Evolutionary conservation across 1,140 invertebrate species (phyloP).

Genomic region (Parasteatoda tepidariorum): DNA sequence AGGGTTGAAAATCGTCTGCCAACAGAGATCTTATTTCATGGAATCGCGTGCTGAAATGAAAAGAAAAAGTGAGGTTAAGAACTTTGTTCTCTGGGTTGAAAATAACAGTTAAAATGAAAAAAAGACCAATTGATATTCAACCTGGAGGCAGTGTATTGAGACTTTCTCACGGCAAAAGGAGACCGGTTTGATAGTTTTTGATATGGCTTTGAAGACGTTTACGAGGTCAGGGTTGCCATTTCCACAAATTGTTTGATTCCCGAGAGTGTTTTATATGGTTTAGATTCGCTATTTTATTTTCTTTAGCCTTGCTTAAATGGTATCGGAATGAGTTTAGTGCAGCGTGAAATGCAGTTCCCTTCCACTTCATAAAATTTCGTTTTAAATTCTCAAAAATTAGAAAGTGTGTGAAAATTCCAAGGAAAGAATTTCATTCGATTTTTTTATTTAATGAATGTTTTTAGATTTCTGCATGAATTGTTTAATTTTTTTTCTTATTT

Average conservation of each 20-base stretch:
- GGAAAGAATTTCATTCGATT: too few relatives aligned
- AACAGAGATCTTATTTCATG: neutral
- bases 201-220: neutral
- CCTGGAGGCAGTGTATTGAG: too few relatives aligned
- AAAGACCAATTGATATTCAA: slow-evolving; percentile 40
- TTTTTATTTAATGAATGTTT: too few relatives aligned
- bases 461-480: too few relatives aligned
- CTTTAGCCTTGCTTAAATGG: neutral
- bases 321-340: slow-evolving; percentile 2
- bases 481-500: too few relatives aligned
- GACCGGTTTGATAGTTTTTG: slow-evolving; percentile 52
- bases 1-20: too few relatives aligned
- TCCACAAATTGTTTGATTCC: slow-evolving; percentile 26
- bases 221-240: slow-evolving; percentile 45
- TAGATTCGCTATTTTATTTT: neutral
- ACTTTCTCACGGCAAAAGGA: slow-evolving; percentile 40
- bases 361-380: too few relatives aligned
- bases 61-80: slow-evolving; percentile 8
- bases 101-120: slow-evolving; percentile 25
- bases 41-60: neutral
- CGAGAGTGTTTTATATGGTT: neutral
- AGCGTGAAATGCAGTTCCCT: slow-evolving; percentile 24
- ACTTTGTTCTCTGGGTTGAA: slow-evolving; percentile 27
- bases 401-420: too few relatives aligned
- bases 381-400: too few relatives aligned